Percentiles rank a stretch among this genome's conserved stretches.
Evolutionary conservation across 2,113 vertebrate species (phyloP).

Genomic region (Neomonachus schauinslandi): DNA sequence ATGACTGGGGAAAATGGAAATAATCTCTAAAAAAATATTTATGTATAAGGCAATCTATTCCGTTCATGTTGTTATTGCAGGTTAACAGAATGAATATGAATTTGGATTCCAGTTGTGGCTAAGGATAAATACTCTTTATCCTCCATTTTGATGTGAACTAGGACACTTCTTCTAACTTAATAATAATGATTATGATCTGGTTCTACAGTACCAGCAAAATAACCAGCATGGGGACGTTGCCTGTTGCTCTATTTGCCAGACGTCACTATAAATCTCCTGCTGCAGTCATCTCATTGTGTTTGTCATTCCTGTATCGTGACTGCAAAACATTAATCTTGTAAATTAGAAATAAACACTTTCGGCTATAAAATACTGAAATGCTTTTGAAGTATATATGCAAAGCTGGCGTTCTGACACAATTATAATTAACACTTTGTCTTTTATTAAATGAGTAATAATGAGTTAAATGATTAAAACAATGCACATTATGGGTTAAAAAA

Average conservation of each 20-base stretch:
- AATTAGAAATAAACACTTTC: conserved; percentile 12
- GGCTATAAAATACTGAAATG: not conserved
- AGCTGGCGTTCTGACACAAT: not conserved
- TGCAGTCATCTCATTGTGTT: not conserved
- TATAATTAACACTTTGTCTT: not conserved
- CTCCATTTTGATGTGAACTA: not conserved
- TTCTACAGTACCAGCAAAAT: not conserved
- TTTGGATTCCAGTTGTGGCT: not conserved
- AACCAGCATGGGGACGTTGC: not conserved
- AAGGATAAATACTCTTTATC: not conserved
- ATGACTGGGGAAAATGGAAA: not conserved
- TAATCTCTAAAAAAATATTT: conserved; percentile 16
- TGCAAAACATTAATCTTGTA: not conserved
- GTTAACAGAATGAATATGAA: not conserved
- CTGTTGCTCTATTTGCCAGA: not conserved
- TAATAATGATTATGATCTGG: not conserved
- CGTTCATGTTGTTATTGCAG: not conserved
- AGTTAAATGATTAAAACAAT: not conserved
- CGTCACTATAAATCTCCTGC: not conserved
- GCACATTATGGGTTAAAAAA: not conserved
- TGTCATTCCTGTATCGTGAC: not conserved
- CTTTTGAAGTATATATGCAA: not conserved
- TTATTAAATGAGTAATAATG: not conserved
- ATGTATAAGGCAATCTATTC: not conserved
- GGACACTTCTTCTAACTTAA: not conserved